These are phyloP conservation scores for Ophioninae sp. DNA, from an alignment of 2,888 invertebrate genomes.

Conservation along the genomic window DNA sequence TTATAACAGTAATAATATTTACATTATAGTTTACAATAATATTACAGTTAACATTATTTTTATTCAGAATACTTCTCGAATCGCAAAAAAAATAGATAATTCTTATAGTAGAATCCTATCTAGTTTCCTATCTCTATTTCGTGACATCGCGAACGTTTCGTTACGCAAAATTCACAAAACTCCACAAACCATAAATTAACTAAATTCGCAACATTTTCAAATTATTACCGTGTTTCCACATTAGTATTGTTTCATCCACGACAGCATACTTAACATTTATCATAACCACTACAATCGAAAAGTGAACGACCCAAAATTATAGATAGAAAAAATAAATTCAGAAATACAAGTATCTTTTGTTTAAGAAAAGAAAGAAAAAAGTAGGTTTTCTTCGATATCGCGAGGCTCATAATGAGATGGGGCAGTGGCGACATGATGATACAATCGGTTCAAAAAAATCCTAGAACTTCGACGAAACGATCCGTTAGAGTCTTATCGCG, in stretches of 20 bases:
- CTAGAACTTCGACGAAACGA: constrained; percentile 18
- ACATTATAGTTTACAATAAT: no score
- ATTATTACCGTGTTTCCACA: no score
- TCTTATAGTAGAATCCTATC: neutral
- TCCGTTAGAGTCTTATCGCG: neutral
- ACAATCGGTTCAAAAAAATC: constrained; percentile 33
- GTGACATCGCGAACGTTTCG: neutral
- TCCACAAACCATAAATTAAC: neutral
- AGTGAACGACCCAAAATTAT: neutral
- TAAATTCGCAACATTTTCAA: no score
- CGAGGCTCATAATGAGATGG: constrained; percentile 75
- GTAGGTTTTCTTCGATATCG: neutral
- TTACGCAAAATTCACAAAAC: neutral
- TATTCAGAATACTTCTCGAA: neutral
- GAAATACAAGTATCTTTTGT: neutral
- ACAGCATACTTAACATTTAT: neutral
- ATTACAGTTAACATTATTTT: no score
- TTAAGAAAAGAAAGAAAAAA: neutral
- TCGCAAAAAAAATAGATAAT: neutral
- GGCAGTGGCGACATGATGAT: constrained; percentile 74
- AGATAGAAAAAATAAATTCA: neutral
- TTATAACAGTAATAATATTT: no score
- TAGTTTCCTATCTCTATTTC: no score
- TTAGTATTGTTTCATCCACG: no score
- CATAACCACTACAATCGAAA: neutral